Evolutionary conservation across 2,113 vertebrate species (phyloP), one percentile per base, ranked within the genome.

Genomic region (Pseudopodoces humilis): DNA sequence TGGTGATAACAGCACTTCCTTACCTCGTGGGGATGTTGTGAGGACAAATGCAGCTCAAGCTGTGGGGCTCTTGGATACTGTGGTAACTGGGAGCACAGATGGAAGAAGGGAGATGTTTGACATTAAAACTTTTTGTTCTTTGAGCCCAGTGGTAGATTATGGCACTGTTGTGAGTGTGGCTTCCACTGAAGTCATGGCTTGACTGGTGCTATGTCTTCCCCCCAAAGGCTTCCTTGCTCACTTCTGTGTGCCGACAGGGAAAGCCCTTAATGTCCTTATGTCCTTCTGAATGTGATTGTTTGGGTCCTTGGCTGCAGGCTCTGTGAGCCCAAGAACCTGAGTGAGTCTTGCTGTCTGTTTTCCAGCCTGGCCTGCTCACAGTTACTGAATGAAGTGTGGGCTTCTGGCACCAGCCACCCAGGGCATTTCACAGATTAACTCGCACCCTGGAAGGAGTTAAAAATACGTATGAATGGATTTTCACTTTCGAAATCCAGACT

Each of bases 1-100:
- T 55, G 41, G 80, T 81, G 96, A 94, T 96, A 96, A 96, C 69
- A 65, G 72, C 83, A 97, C 92, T 97, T 96, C 96, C 92, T 91
- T 94, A 43, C 95, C 86, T 94, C 53, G 11, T 39, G 21, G 86
- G 72, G 83, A n/a, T 90, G 76, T 94, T 95, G 72, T 81, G 92
- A 96, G 86, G 76, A 93, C 69, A 88, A 94, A 39, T 27, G 83
- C 64, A 53, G 53, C 88, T 83, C 56, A 62, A 46, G 50, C 69
- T 53, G 69, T 60, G 76, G 64, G 79, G 35, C n/a, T 86, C 16
- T 78, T 88, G 88, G 68, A 86, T 86, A 19, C 37, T 58, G 60
- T 68, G 82, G 63, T 96, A 50, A 62, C 53, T 77, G 64, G 53
- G 93, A 90, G 30, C 71, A 39, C 87, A 83, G 72, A 56, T 83